Conservation (phyloP, 2,113 vertebrate species). For the Rhea americana region DNA sequence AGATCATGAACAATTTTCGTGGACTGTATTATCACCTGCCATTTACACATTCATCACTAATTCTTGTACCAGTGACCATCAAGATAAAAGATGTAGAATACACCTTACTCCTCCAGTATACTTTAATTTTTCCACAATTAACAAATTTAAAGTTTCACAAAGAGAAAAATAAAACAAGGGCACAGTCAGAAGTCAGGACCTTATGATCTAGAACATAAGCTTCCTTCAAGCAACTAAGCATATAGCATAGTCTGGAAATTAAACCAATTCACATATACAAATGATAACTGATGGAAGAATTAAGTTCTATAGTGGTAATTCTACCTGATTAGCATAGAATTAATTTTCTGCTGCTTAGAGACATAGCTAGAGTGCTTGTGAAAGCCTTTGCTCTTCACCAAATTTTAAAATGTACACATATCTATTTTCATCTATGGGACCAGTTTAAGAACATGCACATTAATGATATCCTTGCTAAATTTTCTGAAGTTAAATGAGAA, state of each 20-base stretch:
- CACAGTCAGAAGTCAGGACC: neutral
- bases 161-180: neutral
- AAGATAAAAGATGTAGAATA: neutral
- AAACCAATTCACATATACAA: neutral
- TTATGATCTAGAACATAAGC: neutral
- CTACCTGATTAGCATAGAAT: neutral
- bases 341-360: neutral
- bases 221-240: neutral
- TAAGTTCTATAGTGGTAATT: neutral
- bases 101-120: neutral
- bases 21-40: neutral
- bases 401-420: neutral
- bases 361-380: neutral
- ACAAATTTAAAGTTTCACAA: neutral
- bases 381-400: neutral
- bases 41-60: neutral
- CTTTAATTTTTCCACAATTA: neutral
- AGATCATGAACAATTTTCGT: neutral
- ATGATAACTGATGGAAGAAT: neutral
- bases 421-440: neutral
- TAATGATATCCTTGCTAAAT: neutral
- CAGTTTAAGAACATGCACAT: neutral
- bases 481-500: neutral
- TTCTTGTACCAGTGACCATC: neutral
- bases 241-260: neutral